Evolutionary conservation across 2,888 invertebrate genomes (phyloP).

Genomic region (Pristionchus fissidentatus): DNA sequence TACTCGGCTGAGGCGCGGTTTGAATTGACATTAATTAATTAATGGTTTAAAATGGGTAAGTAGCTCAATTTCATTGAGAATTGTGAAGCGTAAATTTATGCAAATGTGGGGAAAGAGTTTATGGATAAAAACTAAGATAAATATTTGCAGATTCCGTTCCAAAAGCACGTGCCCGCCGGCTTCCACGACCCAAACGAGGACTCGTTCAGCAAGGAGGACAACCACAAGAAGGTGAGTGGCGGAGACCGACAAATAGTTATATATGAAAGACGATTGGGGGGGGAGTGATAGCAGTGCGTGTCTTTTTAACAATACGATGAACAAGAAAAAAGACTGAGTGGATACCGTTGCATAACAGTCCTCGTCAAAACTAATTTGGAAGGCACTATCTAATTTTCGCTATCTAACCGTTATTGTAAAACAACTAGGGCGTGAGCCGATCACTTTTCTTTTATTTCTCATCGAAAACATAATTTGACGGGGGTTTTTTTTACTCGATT

Average conservation of each 20-base stretch:
- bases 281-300: no score
- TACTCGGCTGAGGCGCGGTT: slow-evolving; percentile 92
- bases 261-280: background rate
- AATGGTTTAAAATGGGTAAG: background rate
- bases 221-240: slow-evolving; percentile 59
- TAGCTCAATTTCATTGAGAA: background rate
- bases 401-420: no score
- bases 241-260: background rate
- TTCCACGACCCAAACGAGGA: slow-evolving; percentile 96
- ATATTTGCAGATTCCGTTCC: slow-evolving; percentile 82
- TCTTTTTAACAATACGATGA: no score
- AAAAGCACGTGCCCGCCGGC: slow-evolving; percentile 81
- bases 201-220: slow-evolving; percentile 77
- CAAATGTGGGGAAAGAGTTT: no score
- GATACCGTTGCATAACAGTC: no score
- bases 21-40: background rate
- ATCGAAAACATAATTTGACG: background rate
- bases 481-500: background rate
- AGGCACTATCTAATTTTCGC: no score
- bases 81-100: background rate
- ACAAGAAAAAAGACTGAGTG: no score
- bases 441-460: no score
- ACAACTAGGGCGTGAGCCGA: no score
- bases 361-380: no score
- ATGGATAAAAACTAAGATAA: background rate